These are phyloP conservation scores for Catalaphyllia jardinei DNA, from an alignment of 64 coral and sea anemone species.

Conservation along the genomic window DNA sequence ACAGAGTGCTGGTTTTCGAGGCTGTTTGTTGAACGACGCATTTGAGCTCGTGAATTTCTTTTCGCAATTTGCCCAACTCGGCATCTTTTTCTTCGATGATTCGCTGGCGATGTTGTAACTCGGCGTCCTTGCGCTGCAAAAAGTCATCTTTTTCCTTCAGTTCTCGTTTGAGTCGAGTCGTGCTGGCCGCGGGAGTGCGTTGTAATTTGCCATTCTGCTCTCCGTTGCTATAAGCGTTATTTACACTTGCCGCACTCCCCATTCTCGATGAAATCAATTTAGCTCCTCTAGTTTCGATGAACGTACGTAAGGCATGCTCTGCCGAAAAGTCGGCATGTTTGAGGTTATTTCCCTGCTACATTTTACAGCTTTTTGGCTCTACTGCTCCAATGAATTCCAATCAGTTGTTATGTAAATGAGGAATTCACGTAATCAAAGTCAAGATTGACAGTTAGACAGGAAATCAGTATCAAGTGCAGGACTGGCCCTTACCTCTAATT, in stretches of 20 bases:
- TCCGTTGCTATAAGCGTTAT: not conserved
- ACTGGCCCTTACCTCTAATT: not conserved
- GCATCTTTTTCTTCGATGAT: constrained; percentile 85
- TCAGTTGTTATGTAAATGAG: constrained; percentile 28
- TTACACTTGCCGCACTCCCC: constrained; percentile 44
- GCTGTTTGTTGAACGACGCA: constrained; percentile 94
- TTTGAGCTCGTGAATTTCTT: constrained; percentile 95
- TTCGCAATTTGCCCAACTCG: constrained; percentile 81
- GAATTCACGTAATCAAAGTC: not conserved
- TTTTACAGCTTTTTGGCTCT: not conserved
- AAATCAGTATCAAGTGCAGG: not conserved
- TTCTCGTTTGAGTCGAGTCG: constrained; percentile 55
- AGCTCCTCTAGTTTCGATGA: not conserved
- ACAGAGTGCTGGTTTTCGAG: constrained; percentile 59
- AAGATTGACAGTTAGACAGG: constrained; percentile 16
- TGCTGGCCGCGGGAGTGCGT: not conserved
- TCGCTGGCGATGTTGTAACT: constrained; percentile 74
- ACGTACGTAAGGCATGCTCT: not conserved
- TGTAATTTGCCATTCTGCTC: constrained; percentile 36
- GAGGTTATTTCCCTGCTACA: not conserved
- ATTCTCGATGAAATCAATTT: constrained; percentile 4
- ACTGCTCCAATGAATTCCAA: constrained; percentile 27
- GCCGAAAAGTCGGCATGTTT: not conserved
- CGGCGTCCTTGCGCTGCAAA: constrained; percentile 87
- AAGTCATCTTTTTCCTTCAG: constrained; percentile 91